A percentile compares a stretch with the other conserved stretches of the same genome.
phyloP scores from a whole-genome alignment of 2,888 invertebrate species.

The Drosophila aldrichi region DNA sequence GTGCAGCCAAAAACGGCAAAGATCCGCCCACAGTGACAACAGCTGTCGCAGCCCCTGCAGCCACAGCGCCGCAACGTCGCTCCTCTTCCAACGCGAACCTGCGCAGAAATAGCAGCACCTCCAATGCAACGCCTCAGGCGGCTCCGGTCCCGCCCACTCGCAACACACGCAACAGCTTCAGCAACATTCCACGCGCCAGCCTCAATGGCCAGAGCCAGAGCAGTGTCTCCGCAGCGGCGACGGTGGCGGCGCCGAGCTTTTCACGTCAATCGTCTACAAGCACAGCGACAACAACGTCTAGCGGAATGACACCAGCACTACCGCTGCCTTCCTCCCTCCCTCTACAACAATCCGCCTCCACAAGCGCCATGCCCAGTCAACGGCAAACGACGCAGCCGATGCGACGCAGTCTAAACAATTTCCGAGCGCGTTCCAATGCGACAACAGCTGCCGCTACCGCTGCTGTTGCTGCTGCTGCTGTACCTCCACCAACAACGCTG shows the following conservation, averaged over 20 bases:
- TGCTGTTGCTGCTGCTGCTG: background rate
- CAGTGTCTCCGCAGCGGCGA: constrained; percentile 45
- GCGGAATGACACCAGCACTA: constrained; percentile 36
- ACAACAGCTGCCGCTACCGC: constrained; percentile 5
- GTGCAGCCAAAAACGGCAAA: constrained; percentile 73
- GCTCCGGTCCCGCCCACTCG: constrained; percentile 69
- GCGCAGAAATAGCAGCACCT: constrained; percentile 77
- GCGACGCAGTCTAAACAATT: constrained; percentile 62
- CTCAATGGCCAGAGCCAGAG: constrained; percentile 66
- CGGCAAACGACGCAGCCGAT: constrained; percentile 46
- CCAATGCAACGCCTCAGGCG: constrained; percentile 64
- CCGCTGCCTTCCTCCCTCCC: constrained; percentile 18
- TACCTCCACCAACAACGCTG: constrained; percentile 21
- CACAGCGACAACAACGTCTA: constrained; percentile 62
- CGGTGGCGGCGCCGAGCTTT: constrained; percentile 53
- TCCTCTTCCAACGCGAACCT: constrained; percentile 84
- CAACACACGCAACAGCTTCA: constrained; percentile 81
- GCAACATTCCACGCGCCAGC: constrained; percentile 85
- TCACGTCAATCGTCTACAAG: constrained; percentile 75
- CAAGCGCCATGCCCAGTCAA: constrained; percentile 61
- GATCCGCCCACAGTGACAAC: constrained; percentile 63
- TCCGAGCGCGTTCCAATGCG: constrained; percentile 53
- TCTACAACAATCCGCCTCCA: constrained; percentile 70
- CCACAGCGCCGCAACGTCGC: constrained; percentile 68
- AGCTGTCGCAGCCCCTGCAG: background rate